These are phyloP conservation scores for Hartigia nigra DNA, from an alignment of 2,888 invertebrate species.

Conservation along the genomic window DNA sequence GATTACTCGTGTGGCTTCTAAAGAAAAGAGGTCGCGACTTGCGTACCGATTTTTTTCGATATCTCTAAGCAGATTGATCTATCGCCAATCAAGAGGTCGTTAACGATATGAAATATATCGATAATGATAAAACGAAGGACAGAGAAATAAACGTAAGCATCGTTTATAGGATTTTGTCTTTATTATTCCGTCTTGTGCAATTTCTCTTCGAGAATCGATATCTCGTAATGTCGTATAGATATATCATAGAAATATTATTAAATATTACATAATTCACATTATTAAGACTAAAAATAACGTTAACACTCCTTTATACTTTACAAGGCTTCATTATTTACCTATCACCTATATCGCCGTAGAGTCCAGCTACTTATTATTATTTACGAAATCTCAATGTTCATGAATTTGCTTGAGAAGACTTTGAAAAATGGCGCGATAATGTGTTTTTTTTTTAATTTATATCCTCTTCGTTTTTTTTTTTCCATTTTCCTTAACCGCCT, in stretches of 20 bases:
- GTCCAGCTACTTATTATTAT: neutral
- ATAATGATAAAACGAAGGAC: neutral
- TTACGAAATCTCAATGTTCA: neutral
- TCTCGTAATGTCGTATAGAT: neutral
- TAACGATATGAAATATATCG: neutral
- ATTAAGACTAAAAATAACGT: neutral
- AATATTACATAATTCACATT: neutral
- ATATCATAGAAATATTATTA: neutral
- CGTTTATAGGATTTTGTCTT: neutral
- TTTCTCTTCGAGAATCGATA: neutral
- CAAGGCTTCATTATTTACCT: neutral
- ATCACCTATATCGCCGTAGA: neutral
- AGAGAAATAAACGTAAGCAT: neutral
- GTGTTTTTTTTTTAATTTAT: neutral
- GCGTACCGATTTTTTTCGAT: neutral
- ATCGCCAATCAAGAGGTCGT: neutral
- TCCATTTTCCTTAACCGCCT: neutral
- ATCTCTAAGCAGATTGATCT: neutral
- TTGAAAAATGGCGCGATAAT: neutral
- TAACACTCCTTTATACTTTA: neutral
- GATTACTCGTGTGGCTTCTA: constrained; percentile 4
- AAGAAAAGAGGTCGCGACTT: neutral
- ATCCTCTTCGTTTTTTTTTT: neutral
- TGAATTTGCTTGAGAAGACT: neutral
- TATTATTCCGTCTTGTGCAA: neutral